Conservation (phyloP, 2,113 vertebrate genomes). For the Anser cygnoides region DNA sequence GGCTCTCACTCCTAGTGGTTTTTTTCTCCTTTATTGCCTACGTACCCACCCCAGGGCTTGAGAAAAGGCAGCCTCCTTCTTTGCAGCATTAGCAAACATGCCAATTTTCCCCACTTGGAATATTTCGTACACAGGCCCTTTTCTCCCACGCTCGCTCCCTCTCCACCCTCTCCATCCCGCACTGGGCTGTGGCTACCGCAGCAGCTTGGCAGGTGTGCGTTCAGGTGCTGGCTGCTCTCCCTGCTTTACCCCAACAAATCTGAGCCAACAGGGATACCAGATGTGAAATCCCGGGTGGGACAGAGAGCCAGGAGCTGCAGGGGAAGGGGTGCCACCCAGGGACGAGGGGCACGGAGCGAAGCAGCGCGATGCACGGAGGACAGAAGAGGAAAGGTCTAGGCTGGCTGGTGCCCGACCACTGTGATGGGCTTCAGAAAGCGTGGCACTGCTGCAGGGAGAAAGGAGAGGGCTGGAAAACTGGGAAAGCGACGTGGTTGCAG, state of each 20-base stretch:
- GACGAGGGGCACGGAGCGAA: not conserved
- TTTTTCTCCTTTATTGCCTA: conserved; percentile 43
- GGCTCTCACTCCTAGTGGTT: conserved; percentile 27
- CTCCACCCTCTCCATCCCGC: not conserved
- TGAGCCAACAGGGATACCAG: fast-evolving
- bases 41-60: conserved; percentile 38
- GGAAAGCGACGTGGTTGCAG: not conserved
- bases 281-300: not conserved
- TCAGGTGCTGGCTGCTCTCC: not conserved
- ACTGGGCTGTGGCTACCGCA: fast-evolving
- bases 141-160: conserved; percentile 27
- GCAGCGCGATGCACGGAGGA: not conserved
- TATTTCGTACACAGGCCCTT: conserved; percentile 11
- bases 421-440: not conserved
- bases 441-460: not conserved
- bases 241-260: not conserved
- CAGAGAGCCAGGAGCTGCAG: not conserved
- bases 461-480: not conserved
- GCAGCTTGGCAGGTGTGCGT: not conserved
- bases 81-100: not conserved
- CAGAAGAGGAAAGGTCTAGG: not conserved
- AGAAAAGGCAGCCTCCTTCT: conserved; percentile 53
- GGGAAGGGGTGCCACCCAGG: not conserved
- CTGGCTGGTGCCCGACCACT: not conserved
- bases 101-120: conserved; percentile 21